Percentiles rank a stretch among this genome's conserved stretches.
phyloP scores from a whole-genome alignment of 2,113 vertebrate species.

The Poicephalus gulielmi region DNA sequence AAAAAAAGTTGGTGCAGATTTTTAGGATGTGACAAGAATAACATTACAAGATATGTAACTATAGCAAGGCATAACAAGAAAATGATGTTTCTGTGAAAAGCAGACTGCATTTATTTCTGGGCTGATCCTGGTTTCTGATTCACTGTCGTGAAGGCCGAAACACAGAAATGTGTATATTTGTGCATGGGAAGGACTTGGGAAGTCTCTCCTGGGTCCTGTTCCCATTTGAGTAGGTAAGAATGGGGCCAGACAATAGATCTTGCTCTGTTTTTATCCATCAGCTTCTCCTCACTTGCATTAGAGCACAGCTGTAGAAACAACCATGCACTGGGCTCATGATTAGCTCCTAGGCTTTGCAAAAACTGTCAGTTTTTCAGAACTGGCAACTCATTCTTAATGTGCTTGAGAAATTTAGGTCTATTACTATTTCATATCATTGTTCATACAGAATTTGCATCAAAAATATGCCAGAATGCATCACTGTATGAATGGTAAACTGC shows the following conservation, averaged over 20 bases:
- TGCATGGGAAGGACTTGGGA: background rate
- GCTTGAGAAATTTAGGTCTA: background rate
- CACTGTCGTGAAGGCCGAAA: constrained; percentile 8
- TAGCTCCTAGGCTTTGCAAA: background rate
- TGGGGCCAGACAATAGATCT: background rate
- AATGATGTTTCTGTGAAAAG: constrained; percentile 50
- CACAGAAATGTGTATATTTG: background rate
- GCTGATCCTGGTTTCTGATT: constrained; percentile 30
- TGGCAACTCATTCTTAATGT: background rate
- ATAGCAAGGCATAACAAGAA: constrained; percentile 28
- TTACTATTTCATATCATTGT: background rate
- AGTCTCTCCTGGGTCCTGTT: background rate
- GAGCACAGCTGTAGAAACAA: background rate
- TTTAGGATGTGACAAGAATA: constrained; percentile 32
- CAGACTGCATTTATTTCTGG: constrained; percentile 37
- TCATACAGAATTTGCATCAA: background rate
- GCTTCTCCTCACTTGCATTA: background rate
- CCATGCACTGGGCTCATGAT: background rate
- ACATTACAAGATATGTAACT: constrained; percentile 16
- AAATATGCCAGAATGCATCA: background rate
- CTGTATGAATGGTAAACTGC: background rate
- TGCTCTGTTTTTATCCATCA: background rate
- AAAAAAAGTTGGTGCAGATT: background rate
- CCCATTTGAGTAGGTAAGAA: background rate
- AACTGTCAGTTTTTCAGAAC: background rate